These are phyloP conservation scores for Sus scrofa DNA, from an alignment of 2,113 vertebrate species.

Conservation along the genomic window DNA sequence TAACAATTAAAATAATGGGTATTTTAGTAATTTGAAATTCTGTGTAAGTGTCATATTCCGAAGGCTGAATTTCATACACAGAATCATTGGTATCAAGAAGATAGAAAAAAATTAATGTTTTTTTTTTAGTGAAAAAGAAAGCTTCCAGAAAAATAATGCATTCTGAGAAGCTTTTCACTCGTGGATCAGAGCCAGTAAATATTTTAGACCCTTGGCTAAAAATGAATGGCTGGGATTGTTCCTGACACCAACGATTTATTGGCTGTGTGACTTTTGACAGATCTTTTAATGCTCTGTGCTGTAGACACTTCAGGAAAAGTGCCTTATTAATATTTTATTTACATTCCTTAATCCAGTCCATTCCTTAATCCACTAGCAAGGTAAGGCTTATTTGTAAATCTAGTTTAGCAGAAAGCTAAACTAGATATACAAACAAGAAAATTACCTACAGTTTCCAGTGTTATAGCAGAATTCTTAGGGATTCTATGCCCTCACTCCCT, in stretches of 20 bases:
- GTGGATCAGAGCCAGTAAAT: not conserved
- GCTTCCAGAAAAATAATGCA: not conserved
- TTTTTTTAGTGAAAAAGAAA: conserved; percentile 29
- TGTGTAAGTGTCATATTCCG: not conserved
- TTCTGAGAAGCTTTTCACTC: not conserved
- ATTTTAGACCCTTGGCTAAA: conserved; percentile 39
- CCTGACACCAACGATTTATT: not conserved
- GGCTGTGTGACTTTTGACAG: not conserved
- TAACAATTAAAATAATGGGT: not conserved
- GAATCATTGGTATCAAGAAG: not conserved
- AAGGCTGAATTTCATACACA: not conserved
- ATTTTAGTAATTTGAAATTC: not conserved
- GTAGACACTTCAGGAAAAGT: not conserved
- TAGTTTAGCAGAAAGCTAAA: conserved; percentile 7
- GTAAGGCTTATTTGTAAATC: not conserved
- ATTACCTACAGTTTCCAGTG: not conserved
- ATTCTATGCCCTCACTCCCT: not conserved
- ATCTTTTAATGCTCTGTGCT: not conserved
- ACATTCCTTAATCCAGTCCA: not conserved
- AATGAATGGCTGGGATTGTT: not conserved
- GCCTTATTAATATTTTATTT: not conserved
- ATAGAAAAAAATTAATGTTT: not conserved
- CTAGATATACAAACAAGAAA: conserved; percentile 20
- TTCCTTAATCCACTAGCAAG: not conserved
- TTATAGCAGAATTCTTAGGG: not conserved